These are phyloP conservation scores for Gasterosteus aculeatus DNA, from an alignment of 2,113 vertebrate species.

Conservation along the genomic window DNA sequence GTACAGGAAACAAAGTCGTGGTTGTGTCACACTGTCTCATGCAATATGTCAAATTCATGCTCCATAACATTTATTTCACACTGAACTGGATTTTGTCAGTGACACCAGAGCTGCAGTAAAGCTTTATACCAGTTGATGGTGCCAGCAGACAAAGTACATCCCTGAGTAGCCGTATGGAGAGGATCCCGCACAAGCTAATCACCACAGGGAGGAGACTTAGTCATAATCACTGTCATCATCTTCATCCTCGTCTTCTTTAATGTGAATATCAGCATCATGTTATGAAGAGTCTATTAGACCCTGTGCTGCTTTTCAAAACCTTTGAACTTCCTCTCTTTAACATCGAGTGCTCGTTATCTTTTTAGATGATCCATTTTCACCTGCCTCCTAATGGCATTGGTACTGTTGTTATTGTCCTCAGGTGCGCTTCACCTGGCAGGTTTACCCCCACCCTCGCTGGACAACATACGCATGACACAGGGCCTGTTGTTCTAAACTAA, in stretches of 20 bases:
- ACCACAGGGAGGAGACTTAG: not conserved
- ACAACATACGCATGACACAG: conserved; percentile 40
- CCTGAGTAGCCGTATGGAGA: not conserved
- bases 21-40: not conserved
- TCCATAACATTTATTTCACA: not conserved
- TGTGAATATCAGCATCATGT: conserved; percentile 3
- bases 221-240: not conserved
- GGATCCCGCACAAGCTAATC: not conserved
- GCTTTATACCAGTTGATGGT: conserved; percentile 37
- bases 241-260: conserved; percentile 8
- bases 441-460: not conserved
- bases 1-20: not conserved
- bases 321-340: conserved; percentile 58
- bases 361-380: conserved; percentile 48
- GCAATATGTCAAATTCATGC: not conserved
- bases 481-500: not conserved
- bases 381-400: conserved; percentile 14
- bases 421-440: conserved; percentile 5
- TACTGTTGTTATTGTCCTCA: not conserved
- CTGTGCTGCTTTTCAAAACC: conserved; percentile 19
- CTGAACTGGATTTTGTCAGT: not conserved
- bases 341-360: conserved; percentile 51
- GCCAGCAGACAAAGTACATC: conserved; percentile 18
- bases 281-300: conserved; percentile 43
- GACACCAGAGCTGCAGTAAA: not conserved